Base-by-base conservation (phyloP, 2,888 invertebrate genomes). In the Hyles lineata region DNA sequence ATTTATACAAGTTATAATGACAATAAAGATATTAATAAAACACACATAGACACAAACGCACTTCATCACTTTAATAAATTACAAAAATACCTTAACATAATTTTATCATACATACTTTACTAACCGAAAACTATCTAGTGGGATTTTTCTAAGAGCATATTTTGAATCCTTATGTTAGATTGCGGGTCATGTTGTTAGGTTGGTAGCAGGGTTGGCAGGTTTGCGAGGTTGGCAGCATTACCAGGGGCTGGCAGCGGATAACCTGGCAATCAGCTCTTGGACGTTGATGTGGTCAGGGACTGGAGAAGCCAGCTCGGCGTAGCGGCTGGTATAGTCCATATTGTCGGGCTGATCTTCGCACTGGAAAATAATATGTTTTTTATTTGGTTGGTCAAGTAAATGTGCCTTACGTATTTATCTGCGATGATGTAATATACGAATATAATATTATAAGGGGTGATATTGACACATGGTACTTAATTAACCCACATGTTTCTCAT, bases 271-370 rank as follows among this genome's bases (percentile, higher is more conserved):
- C 0, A 93, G 76, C 0, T 89, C 86, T 0, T 82, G 78, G 0
- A 90, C 77, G 74, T 92, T 84, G 4, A 92, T 77, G 62, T 88
- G 25, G 0, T 82, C 19, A 0, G 92, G 92, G 0, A 88, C 80
- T 0, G 91, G 92, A 0, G 90, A 85, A 0, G 92, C 92, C 2
- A 93, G 73, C 71, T 90, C 89, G 0, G 92, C 92, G 52, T 92
- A 93, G 5, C 78, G 80, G 43, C 82, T 80, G 0, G 90, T 91
- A 73, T 78, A 92, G 72, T 91, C 91, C 0, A 72, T 69, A 17
- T 69, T 75, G 1, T 80, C 81, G 9, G 60, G 19, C 0, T 70
- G 72, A 0, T 79, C 76, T 0, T 79, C 77, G 59, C 79, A 82
- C 88, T 85, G 79, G 5, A 75, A 78, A 21, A 58, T 62, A 58